Base-by-base conservation (phyloP, 2,888 invertebrate species). In the Nesidiocoris tenuis region DNA sequence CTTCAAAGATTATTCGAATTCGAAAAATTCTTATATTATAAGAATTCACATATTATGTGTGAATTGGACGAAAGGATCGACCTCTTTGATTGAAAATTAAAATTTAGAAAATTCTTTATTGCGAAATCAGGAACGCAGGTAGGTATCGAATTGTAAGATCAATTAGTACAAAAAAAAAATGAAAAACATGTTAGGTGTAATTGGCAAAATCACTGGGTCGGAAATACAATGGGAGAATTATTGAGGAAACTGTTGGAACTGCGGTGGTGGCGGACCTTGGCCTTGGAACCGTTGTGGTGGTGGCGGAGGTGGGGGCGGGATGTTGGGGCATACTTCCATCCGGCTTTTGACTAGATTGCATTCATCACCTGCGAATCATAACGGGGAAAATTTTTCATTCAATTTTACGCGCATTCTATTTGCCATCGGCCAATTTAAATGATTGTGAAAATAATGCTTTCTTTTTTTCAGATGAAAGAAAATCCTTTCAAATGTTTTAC, bases 281-380 rank as follows among this genome's bases (percentile, higher is more conserved):
- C 61, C 56, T 63, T 21, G 63, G 76, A 76, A 76, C 24, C 78
- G 25, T 25, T 74, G 63, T 25, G 77, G 77, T 57, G 77, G 74
- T 25, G 77, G 75, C 2, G 78, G 78, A n/a, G 76, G 76, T 54
- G 79, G 79, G 7, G 79, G 79, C 5, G 76, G 76, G 19, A 79
- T 70, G 56, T 75, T 71, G n/a, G 76, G 77, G 64, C 79, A 79
- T 17, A 76, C 76, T 23, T 79, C 57, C 77, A 79, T 77, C 16
- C 76, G 59, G 59, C 74, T 68, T 19, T 79, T 79, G 16, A 77
- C 76, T 0, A 77, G 24, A 12, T 76, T 74, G 64, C 79, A 79
- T 59, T 79, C 79, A 19, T 76, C 77, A 39, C 55, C 79, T 79
- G 75, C 61, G 74, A 70, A 21, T 55, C 57, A 24, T 12, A 71